Percentiles rank a stretch among this genome's conserved stretches.
These are phyloP conservation scores for Eospalax fontanierii DNA, from an alignment of 2,797 vertebrate species.

Conservation along the genomic window DNA sequence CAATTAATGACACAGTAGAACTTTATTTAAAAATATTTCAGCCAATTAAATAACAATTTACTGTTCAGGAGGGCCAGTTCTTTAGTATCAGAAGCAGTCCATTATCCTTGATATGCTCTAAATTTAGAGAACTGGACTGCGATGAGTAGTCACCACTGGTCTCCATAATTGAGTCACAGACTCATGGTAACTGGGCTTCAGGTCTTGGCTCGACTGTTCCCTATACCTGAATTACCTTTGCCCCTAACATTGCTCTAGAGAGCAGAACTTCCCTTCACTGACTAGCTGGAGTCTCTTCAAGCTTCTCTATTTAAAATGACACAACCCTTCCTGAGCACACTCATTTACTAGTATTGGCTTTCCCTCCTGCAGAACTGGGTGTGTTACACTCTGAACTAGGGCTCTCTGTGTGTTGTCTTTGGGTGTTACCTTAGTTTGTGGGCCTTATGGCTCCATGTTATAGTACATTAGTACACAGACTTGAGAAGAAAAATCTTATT, in stretches of 20 bases:
- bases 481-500: background rate
- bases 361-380: background rate
- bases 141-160: background rate
- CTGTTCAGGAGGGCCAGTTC: background rate
- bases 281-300: background rate
- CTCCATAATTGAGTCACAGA: background rate
- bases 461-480: background rate
- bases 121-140: background rate
- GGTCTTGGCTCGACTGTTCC: background rate
- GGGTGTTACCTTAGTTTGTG: background rate
- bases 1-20: background rate
- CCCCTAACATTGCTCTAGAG: background rate
- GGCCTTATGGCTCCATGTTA: background rate
- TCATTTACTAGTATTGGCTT: background rate
- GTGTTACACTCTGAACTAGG: background rate
- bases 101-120: background rate
- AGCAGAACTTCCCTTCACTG: background rate
- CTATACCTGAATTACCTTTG: background rate
- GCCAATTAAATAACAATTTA: background rate
- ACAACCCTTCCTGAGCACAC: background rate
- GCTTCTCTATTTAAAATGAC: background rate
- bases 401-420: background rate
- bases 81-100: background rate
- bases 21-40: background rate
- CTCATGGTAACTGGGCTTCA: background rate